Evolutionary conservation across 2,797 vertebrate species (phyloP).

Genomic region (Spheniscus humboldti): DNA sequence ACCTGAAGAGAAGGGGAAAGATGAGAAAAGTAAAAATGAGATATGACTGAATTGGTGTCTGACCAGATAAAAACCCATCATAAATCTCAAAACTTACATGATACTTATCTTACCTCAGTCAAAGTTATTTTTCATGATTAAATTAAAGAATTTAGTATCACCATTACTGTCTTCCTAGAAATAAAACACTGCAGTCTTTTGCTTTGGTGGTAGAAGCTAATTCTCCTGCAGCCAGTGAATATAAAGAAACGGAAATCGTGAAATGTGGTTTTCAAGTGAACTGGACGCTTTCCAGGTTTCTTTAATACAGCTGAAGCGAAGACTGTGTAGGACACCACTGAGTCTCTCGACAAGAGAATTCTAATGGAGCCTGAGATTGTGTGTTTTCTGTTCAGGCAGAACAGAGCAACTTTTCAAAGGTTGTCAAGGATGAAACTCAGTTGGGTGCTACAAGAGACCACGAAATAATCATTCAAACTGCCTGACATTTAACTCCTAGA

Average conservation of each 20-base stretch:
- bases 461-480: slow-evolving; percentile 32
- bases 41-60: background rate
- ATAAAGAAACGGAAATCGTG: background rate
- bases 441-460: background rate
- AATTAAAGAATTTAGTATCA: background rate
- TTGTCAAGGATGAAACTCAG: slow-evolving; percentile 14
- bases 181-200: background rate
- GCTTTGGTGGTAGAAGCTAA: background rate
- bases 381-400: slow-evolving; percentile 12
- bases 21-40: background rate
- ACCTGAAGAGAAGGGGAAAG: background rate
- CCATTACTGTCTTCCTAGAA: background rate
- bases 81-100: background rate
- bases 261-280: slow-evolving; percentile 1
- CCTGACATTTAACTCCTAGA: slow-evolving; percentile 7
- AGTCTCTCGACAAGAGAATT: background rate
- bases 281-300: slow-evolving; percentile 31
- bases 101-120: background rate
- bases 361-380: slow-evolving; percentile 11
- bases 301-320: slow-evolving; percentile 21
- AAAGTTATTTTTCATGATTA: background rate
- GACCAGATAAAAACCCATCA: background rate
- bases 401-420: slow-evolving; percentile 18
- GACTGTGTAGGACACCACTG: background rate
- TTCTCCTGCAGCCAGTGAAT: background rate